These are phyloP conservation scores for Zootermopsis nevadensis DNA, from an alignment of 2,888 invertebrate genomes.

Conservation along the genomic window DNA sequence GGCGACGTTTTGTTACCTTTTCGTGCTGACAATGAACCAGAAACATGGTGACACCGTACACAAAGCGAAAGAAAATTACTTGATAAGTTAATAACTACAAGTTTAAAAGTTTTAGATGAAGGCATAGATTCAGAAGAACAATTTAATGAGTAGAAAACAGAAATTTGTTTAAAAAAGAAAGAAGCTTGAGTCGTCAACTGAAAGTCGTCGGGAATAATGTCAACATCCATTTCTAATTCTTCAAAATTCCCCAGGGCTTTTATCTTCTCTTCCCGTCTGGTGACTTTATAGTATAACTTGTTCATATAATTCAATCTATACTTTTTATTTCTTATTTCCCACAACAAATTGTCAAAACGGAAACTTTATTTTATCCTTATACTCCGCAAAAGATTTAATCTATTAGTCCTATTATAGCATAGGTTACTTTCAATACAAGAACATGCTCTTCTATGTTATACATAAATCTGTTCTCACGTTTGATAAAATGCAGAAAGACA, in stretches of 20 bases:
- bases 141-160: neutral
- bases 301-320: neutral
- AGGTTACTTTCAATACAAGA: too few species aligned
- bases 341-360: neutral
- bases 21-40: too few species aligned
- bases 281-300: neutral
- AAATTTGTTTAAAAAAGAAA: neutral
- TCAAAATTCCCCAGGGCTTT: slow-evolving; percentile 51
- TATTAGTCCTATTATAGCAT: too few species aligned
- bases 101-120: neutral
- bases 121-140: neutral
- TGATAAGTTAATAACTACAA: neutral
- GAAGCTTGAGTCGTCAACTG: neutral
- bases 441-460: too few species aligned
- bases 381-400: too few species aligned
- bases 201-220: slow-evolving; percentile 18
- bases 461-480: too few species aligned
- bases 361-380: neutral
- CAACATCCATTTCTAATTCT: slow-evolving; percentile 11
- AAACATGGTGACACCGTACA: too few species aligned
- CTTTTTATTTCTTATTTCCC: neutral
- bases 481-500: too few species aligned
- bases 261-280: slow-evolving; percentile 42
- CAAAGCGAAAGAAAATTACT: neutral
- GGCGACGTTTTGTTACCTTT: too few species aligned